Conservation (phyloP, 2,797 vertebrate species). For the Lithobates pipiens region DNA sequence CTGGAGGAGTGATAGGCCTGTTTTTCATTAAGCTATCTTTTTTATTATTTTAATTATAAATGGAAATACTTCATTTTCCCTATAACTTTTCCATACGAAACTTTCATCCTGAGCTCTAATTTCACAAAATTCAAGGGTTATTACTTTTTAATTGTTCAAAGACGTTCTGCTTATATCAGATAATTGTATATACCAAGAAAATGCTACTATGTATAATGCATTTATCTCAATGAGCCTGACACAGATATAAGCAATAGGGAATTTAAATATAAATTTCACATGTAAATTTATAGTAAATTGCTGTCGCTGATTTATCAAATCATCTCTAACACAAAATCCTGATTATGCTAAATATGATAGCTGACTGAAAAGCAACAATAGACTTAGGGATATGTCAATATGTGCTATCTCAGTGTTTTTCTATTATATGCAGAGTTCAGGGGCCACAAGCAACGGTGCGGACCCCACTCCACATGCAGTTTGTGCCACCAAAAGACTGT, state of each 20-base stretch:
- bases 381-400: background rate
- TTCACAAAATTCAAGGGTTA: constrained; percentile 43
- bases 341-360: constrained; percentile 23
- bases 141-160: constrained; percentile 55
- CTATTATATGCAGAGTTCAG: background rate
- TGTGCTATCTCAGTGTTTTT: background rate
- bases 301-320: constrained; percentile 13
- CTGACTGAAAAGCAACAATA: constrained; percentile 5
- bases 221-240: constrained; percentile 44
- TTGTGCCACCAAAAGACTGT: too few relatives aligned
- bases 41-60: constrained; percentile 50
- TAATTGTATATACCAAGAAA: constrained; percentile 48
- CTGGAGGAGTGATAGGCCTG: constrained; percentile 33
- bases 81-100: constrained; percentile 29
- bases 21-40: constrained; percentile 47
- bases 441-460: background rate
- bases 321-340: background rate
- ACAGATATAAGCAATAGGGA: constrained; percentile 40
- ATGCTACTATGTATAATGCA: constrained; percentile 33
- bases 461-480: too few relatives aligned
- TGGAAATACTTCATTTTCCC: constrained; percentile 42
- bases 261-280: constrained; percentile 45
- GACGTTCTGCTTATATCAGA: constrained; percentile 37
- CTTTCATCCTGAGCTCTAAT: constrained; percentile 18
- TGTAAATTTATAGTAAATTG: constrained; percentile 42